phyloP scores from a whole-genome alignment of 2,113 vertebrate species.

The Leucosticte australis region DNA sequence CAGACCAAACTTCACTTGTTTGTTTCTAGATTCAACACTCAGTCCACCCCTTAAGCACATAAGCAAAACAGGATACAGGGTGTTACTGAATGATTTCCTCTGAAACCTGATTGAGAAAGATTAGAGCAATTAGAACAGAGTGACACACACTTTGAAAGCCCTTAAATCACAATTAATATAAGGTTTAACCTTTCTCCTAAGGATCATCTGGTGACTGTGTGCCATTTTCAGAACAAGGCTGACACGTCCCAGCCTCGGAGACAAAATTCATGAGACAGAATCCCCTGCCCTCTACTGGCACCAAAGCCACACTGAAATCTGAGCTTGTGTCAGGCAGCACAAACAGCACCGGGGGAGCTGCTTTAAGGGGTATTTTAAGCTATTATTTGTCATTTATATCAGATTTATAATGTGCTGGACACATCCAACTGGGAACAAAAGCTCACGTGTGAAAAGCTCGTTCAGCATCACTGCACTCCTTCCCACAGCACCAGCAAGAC shows the following conservation, averaged over 20 bases:
- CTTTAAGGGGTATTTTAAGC: background rate
- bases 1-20: slow-evolving; percentile 8
- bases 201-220: background rate
- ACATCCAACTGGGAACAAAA: background rate
- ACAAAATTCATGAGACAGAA: background rate
- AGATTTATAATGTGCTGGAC: background rate
- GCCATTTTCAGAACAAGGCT: background rate
- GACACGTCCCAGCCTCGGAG: background rate
- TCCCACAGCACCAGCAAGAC: background rate
- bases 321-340: background rate
- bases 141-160: slow-evolving; percentile 14
- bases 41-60: background rate
- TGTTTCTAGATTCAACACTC: slow-evolving; percentile 12
- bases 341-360: background rate
- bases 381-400: background rate
- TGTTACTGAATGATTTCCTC: slow-evolving; percentile 62
- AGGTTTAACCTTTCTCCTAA: slow-evolving; percentile 18
- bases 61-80: slow-evolving; percentile 63
- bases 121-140: slow-evolving; percentile 53
- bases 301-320: background rate
- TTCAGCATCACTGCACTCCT: background rate
- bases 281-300: slow-evolving; percentile 65
- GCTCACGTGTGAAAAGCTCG: background rate
- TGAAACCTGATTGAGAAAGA: slow-evolving; percentile 57
- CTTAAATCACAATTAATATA: slow-evolving; percentile 37